A percentile compares a stretch with the other conserved stretches of the same genome.
Conservation (phyloP, 2,797 vertebrate genomes). For the Paguma larvata region DNA sequence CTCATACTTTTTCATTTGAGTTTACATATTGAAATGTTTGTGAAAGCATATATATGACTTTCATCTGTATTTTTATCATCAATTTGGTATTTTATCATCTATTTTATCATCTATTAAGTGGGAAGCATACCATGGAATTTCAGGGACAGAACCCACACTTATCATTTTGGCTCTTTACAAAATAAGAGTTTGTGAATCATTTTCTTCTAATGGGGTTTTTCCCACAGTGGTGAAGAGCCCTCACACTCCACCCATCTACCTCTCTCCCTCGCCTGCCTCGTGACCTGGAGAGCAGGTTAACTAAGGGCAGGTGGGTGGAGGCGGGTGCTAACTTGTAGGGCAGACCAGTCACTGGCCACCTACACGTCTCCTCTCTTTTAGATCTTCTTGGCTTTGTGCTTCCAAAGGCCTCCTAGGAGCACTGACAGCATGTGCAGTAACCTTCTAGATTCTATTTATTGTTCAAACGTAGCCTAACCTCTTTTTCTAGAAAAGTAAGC, state of each 20-base stretch:
- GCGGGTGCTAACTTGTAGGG: neutral
- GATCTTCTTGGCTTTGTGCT: neutral
- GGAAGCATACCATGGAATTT: neutral
- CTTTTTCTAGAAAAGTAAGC: slow-evolving; percentile 22
- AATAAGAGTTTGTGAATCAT: neutral
- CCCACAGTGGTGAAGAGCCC: neutral
- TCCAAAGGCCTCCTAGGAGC: neutral
- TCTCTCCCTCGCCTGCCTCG: neutral
- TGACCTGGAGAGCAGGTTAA: neutral
- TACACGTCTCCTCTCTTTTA: neutral
- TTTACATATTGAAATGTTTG: slow-evolving; percentile 22
- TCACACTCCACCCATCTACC: neutral
- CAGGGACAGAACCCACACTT: neutral
- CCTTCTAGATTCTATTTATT: neutral
- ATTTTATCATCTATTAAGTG: neutral
- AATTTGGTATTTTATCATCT: neutral
- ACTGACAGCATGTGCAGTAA: neutral
- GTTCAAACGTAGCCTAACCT: neutral
- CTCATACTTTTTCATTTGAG: neutral
- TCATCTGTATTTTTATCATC: neutral
- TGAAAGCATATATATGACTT: neutral
- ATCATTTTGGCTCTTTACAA: neutral
- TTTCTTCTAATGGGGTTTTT: neutral
- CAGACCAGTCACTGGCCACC: neutral
- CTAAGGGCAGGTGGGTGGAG: fast-evolving